Percentiles rank a stretch among this genome's conserved stretches.
phyloP scores from a whole-genome alignment of 2,888 invertebrate genomes.

The Philhelius pedissequus region DNA sequence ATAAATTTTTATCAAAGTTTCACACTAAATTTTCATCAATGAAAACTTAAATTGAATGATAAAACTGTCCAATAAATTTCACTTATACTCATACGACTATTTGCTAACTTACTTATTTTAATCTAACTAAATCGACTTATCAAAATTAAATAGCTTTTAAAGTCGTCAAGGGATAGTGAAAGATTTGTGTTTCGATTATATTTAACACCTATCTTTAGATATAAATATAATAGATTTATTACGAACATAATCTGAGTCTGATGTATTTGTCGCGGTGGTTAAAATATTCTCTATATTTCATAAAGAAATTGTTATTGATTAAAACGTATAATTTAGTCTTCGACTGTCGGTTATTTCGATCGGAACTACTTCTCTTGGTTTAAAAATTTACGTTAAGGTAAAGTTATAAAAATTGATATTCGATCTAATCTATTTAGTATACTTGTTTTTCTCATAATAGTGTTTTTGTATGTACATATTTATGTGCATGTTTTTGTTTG shows the following conservation, averaged over 20 bases:
- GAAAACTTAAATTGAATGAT: not conserved
- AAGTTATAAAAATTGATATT: not conserved
- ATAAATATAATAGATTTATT: constrained; percentile 6
- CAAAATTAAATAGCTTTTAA: not conserved
- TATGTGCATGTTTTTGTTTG: no score
- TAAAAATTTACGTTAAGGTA: not conserved
- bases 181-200: not conserved
- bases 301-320: not conserved
- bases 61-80: not conserved
- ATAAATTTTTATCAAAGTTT: no score
- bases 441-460: not conserved
- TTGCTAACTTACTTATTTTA: not conserved
- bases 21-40: not conserved
- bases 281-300: not conserved
- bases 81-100: not conserved
- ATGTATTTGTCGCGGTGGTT: not conserved
- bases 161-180: not conserved
- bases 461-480: no score
- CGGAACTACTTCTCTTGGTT: constrained; percentile 24
- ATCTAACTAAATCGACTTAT: not conserved
- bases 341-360: constrained; percentile 41
- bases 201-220: not conserved
- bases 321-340: constrained; percentile 48
- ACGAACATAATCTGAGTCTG: not conserved
- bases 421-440: not conserved